Percentiles rank a stretch among this genome's conserved stretches.
These are phyloP conservation scores for Lepilemur ruficaudatus DNA, from an alignment of 2,797 vertebrate species.

Conservation along the genomic window DNA sequence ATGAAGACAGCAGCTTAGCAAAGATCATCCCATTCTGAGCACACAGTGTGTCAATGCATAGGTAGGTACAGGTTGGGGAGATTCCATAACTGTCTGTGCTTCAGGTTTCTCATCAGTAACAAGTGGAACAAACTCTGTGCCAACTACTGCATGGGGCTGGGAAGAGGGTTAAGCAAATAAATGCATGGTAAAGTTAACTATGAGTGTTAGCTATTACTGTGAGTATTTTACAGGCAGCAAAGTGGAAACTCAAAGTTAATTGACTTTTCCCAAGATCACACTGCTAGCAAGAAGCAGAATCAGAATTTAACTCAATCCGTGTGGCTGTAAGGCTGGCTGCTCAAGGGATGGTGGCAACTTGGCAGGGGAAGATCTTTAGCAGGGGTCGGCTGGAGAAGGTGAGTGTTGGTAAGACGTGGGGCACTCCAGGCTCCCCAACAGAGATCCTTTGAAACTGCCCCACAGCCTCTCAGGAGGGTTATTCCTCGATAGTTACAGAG, in stretches of 20 bases:
- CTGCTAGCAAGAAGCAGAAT: neutral
- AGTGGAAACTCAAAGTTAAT: neutral
- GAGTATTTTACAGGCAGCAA: neutral
- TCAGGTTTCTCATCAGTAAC: neutral
- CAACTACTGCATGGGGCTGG: neutral
- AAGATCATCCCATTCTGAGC: neutral
- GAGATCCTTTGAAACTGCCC: neutral
- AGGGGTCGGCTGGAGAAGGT: neutral
- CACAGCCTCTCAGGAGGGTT: neutral
- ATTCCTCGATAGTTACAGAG: neutral
- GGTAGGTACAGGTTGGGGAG: neutral
- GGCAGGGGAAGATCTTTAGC: neutral
- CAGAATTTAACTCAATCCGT: neutral
- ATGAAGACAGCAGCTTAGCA: neutral
- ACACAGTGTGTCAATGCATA: neutral
- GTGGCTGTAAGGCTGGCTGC: neutral
- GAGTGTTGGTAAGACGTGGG: no score
- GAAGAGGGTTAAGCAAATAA: neutral
- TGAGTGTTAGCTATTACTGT: neutral
- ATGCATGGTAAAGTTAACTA: neutral
- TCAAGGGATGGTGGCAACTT: neutral
- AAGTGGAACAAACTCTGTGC: neutral
- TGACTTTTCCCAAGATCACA: neutral
- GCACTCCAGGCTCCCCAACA: neutral
- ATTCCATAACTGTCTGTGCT: neutral